These are phyloP conservation scores for Meriones unguiculatus DNA, from an alignment of 2,113 vertebrate genomes.

Conservation along the genomic window DNA sequence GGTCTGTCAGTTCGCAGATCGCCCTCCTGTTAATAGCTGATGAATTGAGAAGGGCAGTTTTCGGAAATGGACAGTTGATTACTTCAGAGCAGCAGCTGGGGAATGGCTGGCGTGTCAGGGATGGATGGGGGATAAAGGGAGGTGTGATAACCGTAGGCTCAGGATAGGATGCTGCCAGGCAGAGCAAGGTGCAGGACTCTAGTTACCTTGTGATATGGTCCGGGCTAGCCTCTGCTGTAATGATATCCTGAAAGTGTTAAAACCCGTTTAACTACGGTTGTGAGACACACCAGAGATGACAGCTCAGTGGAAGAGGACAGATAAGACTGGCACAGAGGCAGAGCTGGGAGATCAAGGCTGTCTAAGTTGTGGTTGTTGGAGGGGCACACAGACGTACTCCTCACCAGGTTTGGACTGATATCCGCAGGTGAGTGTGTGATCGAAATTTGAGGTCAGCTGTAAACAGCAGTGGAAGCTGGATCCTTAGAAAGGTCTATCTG, in stretches of 20 bases:
- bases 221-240: background rate
- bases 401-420: background rate
- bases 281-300: background rate
- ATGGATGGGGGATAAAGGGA: background rate
- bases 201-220: too few species aligned
- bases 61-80: background rate
- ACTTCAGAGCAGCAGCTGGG: background rate
- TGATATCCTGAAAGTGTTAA: background rate
- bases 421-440: background rate
- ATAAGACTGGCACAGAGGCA: background rate
- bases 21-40: background rate
- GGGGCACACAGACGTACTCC: background rate
- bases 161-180: background rate
- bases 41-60: background rate
- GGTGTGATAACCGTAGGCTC: background rate
- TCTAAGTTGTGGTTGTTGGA: background rate
- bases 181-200: background rate
- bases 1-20: background rate
- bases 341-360: background rate
- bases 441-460: background rate
- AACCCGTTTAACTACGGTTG: background rate
- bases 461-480: background rate
- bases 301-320: background rate
- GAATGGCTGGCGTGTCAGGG: background rate
- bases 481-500: background rate